These are phyloP conservation scores for Pongo pygmaeus DNA, from an alignment of 2,113 vertebrate species.

Conservation along the genomic window DNA sequence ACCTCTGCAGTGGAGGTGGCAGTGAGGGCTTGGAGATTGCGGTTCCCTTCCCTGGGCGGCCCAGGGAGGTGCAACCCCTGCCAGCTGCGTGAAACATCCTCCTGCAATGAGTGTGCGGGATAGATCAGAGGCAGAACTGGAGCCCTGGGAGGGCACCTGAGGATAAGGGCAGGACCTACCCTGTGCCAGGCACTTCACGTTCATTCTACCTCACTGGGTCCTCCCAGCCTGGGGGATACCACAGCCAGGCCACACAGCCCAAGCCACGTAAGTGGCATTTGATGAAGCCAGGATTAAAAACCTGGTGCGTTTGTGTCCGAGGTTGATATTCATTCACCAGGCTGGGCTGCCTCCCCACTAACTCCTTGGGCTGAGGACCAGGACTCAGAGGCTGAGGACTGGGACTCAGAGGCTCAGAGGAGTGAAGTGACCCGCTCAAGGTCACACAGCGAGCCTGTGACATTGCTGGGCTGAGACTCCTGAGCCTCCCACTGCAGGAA, in stretches of 20 bases:
- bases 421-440: background rate
- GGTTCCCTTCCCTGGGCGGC: background rate
- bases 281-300: background rate
- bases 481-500: background rate
- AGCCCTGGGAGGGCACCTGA: background rate
- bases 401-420: background rate
- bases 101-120: background rate
- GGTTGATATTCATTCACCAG: background rate
- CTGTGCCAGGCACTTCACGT: background rate
- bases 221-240: too few species aligned
- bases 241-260: background rate
- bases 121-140: background rate
- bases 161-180: background rate
- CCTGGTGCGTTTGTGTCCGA: rapidly evolving
- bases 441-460: background rate
- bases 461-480: background rate
- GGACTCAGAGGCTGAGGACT: background rate
- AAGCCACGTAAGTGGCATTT: too few species aligned
- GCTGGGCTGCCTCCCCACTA: background rate
- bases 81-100: background rate
- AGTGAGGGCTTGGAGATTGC: background rate
- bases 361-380: background rate
- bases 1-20: background rate
- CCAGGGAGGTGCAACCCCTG: background rate
- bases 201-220: background rate